A percentile compares a stretch with the other conserved stretches of the same genome.
These are phyloP conservation scores for Meandrina meandrites DNA, from an alignment of 92 coral and sea anemone genomes.

Conservation along the genomic window DNA sequence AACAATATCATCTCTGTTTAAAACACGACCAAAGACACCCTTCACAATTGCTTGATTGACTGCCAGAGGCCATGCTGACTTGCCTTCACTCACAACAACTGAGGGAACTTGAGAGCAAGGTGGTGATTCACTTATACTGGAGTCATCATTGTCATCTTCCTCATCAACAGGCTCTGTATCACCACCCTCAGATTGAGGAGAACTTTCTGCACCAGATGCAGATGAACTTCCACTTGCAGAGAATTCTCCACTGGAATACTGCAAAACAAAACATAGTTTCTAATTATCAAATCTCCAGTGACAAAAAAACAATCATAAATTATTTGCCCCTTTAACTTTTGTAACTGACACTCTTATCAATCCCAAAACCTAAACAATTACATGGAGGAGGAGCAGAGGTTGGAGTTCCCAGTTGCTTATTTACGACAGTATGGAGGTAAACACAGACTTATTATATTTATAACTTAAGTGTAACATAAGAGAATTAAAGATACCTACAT, in stretches of 20 bases:
- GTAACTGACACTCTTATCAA: constrained; percentile 35
- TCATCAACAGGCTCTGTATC: constrained; percentile 46
- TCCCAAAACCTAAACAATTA: constrained; percentile 34
- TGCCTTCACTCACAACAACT: constrained; percentile 8
- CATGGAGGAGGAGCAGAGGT: constrained; percentile 30
- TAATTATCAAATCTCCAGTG: constrained; percentile 20
- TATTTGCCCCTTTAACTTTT: constrained; percentile 26
- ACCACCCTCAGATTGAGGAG: constrained; percentile 38
- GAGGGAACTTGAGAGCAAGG: constrained; percentile 32
- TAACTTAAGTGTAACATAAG: constrained; percentile 26
- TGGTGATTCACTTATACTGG: constrained; percentile 37
- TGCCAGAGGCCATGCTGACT: constrained; percentile 29
- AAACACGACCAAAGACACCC: constrained; percentile 43
- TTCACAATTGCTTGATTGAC: constrained; percentile 51
- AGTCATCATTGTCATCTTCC: constrained; percentile 38
- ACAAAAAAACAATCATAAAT: constrained; percentile 28
- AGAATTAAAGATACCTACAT: constrained; percentile 43
- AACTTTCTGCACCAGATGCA: constrained; percentile 41
- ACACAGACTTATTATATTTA: constrained; percentile 36
- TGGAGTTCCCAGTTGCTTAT: constrained; percentile 34
- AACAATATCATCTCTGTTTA: constrained; percentile 42
- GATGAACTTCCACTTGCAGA: constrained; percentile 43
- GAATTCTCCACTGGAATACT: constrained; percentile 27
- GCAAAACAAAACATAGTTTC: constrained; percentile 27
- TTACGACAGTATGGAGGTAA: constrained; percentile 25